Evolutionary conservation across 2,888 invertebrate species (phyloP), one percentile per base, ranked within the genome.

Genomic region (Eilema griseolum): DNA sequence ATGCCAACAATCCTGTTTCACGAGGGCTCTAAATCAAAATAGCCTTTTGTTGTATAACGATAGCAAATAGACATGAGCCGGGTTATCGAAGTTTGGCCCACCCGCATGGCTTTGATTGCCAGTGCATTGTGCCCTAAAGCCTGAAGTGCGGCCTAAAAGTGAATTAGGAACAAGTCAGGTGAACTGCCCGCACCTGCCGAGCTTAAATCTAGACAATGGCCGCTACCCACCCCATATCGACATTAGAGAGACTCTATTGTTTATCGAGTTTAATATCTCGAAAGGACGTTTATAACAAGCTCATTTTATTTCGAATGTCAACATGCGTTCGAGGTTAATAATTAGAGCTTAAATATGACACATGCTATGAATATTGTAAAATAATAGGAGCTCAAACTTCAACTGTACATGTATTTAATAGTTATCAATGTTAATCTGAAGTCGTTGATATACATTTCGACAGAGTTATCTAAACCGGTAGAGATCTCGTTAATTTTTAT

Each of bases 81-180:
- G 69, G 75, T 77, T 82, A 80, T 82, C 82, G 82, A 83, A 81
- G 80, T 81, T 77, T 76, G 74, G 74, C 69, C 76, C 76, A 78
- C 80, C 83, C 83, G 82, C 81, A 84, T 82, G 74, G 78, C 72
- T 72, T 73, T 76, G 80, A 82, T 83, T 84, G 80, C 76, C 71
- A 64, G 66, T 72, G 75, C 78, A 82, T 83, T 85, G 85, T 80
- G 71, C 66, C 37, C 59, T 62, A 72, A 70, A 70, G 79, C 74
- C 74, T 79, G 71, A 79, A 83, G 83, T 76, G 76, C 78, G 74
- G 82, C 86, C 83, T 76, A 83, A 83, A 82, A 82, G 87, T 88
- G 90, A 91, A 91, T 90, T 89, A 90, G 89, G 84, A 84, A 73
- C 85, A 87, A 88, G 85, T 84, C 86, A 83, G 85, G 79, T 86